These are phyloP conservation scores for Synanthedon tipuliformis DNA, from an alignment of 2,888 invertebrate genomes.

Conservation along the genomic window DNA sequence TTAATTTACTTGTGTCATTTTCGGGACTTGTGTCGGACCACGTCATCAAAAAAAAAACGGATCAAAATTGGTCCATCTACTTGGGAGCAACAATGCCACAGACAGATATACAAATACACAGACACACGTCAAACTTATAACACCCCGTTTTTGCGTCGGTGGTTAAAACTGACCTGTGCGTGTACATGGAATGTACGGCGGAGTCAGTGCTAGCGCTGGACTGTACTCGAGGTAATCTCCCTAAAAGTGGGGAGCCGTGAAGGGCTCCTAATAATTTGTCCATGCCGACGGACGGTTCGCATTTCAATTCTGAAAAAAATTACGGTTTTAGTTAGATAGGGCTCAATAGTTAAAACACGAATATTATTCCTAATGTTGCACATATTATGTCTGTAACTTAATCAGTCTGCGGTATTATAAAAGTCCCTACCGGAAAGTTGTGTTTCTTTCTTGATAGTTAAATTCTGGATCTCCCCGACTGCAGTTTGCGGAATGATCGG, in stretches of 20 bases:
- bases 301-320: constrained; percentile 48
- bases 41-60: too few relatives aligned
- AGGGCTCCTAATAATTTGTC: constrained; percentile 74
- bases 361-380: neutral
- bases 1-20: too few relatives aligned
- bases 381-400: too few relatives aligned
- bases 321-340: too few relatives aligned
- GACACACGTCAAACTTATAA: too few relatives aligned
- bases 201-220: constrained; percentile 90
- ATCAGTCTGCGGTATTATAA: neutral
- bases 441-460: constrained; percentile 64
- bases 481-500: constrained; percentile 30
- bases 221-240: constrained; percentile 76
- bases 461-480: constrained; percentile 54
- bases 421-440: constrained; percentile 40
- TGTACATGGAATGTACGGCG: constrained; percentile 89
- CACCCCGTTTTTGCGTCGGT: too few relatives aligned
- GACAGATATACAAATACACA: too few relatives aligned
- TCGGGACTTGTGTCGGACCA: too few relatives aligned
- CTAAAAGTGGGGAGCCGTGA: constrained; percentile 78
- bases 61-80: too few relatives aligned
- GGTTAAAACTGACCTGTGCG: constrained; percentile 59
- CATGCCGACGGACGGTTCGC: constrained; percentile 61
- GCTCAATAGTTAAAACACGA: neutral
- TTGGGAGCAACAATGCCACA: too few relatives aligned